phyloP scores from a whole-genome alignment of 2,113 vertebrate genomes.

The Rhinoptilus africanus region DNA sequence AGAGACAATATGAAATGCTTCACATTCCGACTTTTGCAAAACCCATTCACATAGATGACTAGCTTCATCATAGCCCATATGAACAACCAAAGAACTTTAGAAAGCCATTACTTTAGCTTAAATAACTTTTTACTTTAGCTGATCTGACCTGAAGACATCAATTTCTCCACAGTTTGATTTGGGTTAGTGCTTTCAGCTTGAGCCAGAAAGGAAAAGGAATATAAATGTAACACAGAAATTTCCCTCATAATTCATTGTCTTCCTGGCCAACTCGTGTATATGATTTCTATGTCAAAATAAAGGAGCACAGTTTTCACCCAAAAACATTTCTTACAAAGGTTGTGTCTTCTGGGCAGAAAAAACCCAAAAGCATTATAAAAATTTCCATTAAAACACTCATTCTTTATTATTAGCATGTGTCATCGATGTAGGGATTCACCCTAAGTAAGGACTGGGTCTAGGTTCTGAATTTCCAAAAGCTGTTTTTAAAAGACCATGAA shows the following conservation, averaged over 20 bases:
- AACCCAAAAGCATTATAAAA: not conserved
- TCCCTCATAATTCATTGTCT: not conserved
- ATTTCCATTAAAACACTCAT: not conserved
- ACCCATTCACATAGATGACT: not conserved
- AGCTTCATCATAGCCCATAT: not conserved
- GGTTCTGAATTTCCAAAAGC: not conserved
- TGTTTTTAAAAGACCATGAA: not conserved
- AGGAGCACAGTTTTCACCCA: not conserved
- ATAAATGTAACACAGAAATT: not conserved
- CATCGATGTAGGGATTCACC: not conserved
- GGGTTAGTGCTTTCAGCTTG: not conserved
- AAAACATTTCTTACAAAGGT: not conserved
- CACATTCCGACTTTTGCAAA: not conserved
- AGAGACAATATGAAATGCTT: not conserved
- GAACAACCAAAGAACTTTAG: not conserved
- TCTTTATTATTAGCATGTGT: not conserved
- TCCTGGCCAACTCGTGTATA: rapidly evolving
- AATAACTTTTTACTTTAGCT: not conserved
- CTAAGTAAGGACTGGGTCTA: not conserved
- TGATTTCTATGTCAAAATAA: not conserved
- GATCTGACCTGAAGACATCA: not conserved
- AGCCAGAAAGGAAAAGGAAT: not conserved
- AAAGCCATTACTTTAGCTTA: not conserved
- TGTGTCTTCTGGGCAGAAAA: not conserved
- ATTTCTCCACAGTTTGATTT: not conserved